Percentiles rank a stretch among this genome's conserved stretches.
These are phyloP conservation scores for Anolis sagrei DNA, from an alignment of 2,113 vertebrate species.

Conservation along the genomic window DNA sequence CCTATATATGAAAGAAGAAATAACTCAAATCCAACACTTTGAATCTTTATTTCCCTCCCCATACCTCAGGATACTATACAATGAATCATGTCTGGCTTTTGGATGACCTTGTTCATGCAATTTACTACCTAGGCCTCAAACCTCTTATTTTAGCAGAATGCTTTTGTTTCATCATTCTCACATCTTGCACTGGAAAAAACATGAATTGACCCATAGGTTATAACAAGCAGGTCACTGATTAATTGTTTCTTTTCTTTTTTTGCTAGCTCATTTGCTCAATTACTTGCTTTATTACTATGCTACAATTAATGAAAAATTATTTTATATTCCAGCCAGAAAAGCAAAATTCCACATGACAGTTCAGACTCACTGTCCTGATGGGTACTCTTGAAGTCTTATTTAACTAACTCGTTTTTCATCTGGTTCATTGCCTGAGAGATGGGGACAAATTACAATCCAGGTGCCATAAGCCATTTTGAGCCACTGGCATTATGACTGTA, in stretches of 20 bases:
- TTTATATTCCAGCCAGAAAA: conserved; percentile 6
- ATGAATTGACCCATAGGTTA: too few species aligned
- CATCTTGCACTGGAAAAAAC: too few species aligned
- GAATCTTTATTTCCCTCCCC: not conserved
- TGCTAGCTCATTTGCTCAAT: conserved; percentile 5
- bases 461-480: not conserved
- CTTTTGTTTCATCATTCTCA: too few species aligned
- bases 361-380: not conserved
- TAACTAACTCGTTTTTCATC: conserved; percentile 10
- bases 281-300: conserved; percentile 28
- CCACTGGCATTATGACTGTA: not conserved
- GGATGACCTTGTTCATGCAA: not conserved
- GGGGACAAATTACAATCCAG: not conserved
- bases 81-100: not conserved
- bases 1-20: too few species aligned
- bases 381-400: not conserved
- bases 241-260: too few species aligned
- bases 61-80: not conserved
- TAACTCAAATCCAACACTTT: too few species aligned
- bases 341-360: not conserved
- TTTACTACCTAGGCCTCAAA: too few species aligned
- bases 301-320: conserved; percentile 17
- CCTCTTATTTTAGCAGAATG: too few species aligned
- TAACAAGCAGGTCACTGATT: too few species aligned
- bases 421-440: not conserved